Conservation (phyloP, 2,113 vertebrate species). For the Ceyx melanurus region DNA sequence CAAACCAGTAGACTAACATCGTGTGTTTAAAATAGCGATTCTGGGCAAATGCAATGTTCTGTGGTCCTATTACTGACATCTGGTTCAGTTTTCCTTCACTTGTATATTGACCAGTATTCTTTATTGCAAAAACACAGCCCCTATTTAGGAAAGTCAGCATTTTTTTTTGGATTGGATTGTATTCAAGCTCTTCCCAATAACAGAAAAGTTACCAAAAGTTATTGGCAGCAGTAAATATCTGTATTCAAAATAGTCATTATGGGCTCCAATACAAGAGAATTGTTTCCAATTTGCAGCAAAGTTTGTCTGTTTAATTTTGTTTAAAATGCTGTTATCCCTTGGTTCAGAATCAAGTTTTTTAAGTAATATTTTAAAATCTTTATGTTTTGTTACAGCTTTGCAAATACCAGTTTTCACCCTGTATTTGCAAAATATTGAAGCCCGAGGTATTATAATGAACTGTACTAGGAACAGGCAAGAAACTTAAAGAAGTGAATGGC, state of each 20-base stretch:
- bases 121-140: slow-evolving; percentile 81
- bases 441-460: neutral
- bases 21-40: slow-evolving; percentile 83
- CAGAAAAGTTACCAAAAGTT: slow-evolving; percentile 67
- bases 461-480: neutral
- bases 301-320: slow-evolving; percentile 45
- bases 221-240: slow-evolving; percentile 51
- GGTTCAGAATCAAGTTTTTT: neutral
- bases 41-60: slow-evolving; percentile 79
- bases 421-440: neutral
- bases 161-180: slow-evolving; percentile 69
- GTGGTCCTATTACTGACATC: slow-evolving; percentile 83
- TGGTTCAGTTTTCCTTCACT: slow-evolving; percentile 82
- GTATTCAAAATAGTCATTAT: slow-evolving; percentile 58
- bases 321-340: neutral
- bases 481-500: neutral
- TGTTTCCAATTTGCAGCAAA: slow-evolving; percentile 42
- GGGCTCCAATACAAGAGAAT: slow-evolving; percentile 30
- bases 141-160: slow-evolving; percentile 77
- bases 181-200: slow-evolving; percentile 74
- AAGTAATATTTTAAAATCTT: neutral
- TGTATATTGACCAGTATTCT: slow-evolving; percentile 84
- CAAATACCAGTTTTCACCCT: neutral
- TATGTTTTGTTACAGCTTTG: neutral
- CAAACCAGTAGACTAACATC: slow-evolving; percentile 80